Evolutionary conservation across 2,888 invertebrate species (phyloP).

Genomic region (Sepiola atlantica): DNA sequence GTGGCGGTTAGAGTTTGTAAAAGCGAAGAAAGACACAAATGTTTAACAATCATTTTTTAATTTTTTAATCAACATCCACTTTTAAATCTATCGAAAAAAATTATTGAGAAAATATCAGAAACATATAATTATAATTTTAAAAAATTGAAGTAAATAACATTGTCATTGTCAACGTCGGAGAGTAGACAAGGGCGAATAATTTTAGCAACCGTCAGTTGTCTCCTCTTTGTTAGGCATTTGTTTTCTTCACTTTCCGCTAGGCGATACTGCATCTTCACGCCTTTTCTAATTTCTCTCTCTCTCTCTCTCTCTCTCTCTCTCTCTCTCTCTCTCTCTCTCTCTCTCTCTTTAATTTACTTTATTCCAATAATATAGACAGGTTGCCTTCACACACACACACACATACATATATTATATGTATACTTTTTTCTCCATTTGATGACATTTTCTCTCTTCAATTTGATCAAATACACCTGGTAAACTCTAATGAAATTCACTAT

Average conservation of each 20-base stretch:
- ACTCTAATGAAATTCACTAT: neutral
- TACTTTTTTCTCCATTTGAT: neutral
- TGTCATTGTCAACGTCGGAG: neutral
- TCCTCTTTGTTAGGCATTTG: neutral
- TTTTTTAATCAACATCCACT: neutral
- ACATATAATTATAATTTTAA: neutral
- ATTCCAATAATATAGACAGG: neutral
- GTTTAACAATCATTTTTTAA: neutral
- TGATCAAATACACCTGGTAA: neutral
- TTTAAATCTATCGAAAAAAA: neutral
- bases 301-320: neutral
- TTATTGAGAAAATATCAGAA: neutral
- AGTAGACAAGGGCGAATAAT: slow-evolving; percentile 17
- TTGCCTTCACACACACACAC: neutral
- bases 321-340: neutral
- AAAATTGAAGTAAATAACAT: neutral
- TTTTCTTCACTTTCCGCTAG: neutral
- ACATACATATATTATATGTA: neutral
- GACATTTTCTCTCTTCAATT: neutral
- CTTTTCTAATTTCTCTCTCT: neutral
- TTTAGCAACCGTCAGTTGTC: neutral
- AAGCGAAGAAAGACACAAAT: neutral
- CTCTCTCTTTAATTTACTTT: neutral
- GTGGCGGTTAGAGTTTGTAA: neutral
- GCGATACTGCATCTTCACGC: neutral